Percentiles rank a stretch among this genome's conserved stretches.
These are phyloP conservation scores for Mellivora capensis DNA, from an alignment of 2,113 vertebrate genomes.

Conservation along the genomic window DNA sequence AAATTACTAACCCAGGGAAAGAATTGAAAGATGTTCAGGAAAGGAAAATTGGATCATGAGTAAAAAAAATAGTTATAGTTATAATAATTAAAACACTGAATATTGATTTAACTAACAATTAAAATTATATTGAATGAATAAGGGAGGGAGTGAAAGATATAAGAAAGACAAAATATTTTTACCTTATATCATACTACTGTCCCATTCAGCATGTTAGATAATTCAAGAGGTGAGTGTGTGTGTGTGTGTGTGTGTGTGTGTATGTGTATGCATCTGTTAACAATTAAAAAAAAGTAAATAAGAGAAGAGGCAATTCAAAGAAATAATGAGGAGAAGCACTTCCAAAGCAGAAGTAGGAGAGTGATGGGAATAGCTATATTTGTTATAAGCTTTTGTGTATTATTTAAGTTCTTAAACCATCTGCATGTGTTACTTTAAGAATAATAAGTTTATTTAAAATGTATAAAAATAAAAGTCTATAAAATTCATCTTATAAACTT, in stretches of 20 bases:
- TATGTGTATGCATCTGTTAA: neutral
- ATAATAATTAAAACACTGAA: neutral
- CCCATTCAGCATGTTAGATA: neutral
- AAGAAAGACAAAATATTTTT: neutral
- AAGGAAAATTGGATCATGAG: neutral
- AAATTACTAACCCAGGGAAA: neutral
- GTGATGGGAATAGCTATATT: neutral
- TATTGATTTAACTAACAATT: neutral
- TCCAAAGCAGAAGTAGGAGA: neutral
- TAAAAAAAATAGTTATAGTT: neutral
- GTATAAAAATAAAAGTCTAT: neutral
- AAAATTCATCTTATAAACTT: slow-evolving; percentile 9
- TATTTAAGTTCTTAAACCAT: slow-evolving; percentile 37
- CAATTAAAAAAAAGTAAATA: neutral
- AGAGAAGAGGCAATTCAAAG: neutral
- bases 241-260: too few relatives aligned
- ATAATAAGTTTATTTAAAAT: slow-evolving; percentile 36
- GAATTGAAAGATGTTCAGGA: neutral
- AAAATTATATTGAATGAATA: neutral
- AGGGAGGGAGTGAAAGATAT: neutral
- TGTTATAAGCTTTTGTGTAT: neutral
- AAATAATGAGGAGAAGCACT: neutral
- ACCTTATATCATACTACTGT: neutral
- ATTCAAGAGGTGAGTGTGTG: neutral
- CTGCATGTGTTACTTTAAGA: neutral